Percentiles rank a stretch among this genome's conserved stretches.
phyloP scores from a whole-genome alignment of 1,140 invertebrate species.

The Tetramorium simillimum region DNA sequence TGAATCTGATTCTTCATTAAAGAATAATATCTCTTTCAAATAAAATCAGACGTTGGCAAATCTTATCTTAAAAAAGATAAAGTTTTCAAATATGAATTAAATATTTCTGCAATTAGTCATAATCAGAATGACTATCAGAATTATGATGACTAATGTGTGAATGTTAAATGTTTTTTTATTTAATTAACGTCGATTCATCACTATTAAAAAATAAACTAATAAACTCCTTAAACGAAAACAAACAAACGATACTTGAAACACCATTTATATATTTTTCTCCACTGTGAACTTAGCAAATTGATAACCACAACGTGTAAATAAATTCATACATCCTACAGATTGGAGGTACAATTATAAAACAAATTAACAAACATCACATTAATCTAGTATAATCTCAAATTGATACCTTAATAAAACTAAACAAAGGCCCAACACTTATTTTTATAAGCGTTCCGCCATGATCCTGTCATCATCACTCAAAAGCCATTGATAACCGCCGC shows the following conservation, averaged over 20 bases:
- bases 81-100: not conserved
- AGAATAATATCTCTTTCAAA: not conserved
- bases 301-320: not conserved
- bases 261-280: not conserved
- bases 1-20: not conserved
- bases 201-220: not conserved
- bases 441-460: slow-evolving; percentile 38
- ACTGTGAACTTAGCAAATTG: not conserved
- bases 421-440: not conserved
- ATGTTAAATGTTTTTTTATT: not conserved
- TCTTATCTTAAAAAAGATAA: not conserved
- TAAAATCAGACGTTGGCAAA: not conserved
- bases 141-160: not conserved
- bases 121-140: too few species aligned
- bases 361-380: not conserved
- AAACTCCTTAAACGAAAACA: not conserved
- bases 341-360: not conserved
- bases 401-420: not conserved
- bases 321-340: not conserved
- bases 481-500: not conserved
- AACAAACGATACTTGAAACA: not conserved
- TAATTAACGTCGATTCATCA: not conserved
- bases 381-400: not conserved
- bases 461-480: not conserved
- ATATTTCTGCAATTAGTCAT: not conserved